These are phyloP conservation scores for Timema cristinae DNA, from an alignment of 2,888 invertebrate genomes.

Conservation along the genomic window DNA sequence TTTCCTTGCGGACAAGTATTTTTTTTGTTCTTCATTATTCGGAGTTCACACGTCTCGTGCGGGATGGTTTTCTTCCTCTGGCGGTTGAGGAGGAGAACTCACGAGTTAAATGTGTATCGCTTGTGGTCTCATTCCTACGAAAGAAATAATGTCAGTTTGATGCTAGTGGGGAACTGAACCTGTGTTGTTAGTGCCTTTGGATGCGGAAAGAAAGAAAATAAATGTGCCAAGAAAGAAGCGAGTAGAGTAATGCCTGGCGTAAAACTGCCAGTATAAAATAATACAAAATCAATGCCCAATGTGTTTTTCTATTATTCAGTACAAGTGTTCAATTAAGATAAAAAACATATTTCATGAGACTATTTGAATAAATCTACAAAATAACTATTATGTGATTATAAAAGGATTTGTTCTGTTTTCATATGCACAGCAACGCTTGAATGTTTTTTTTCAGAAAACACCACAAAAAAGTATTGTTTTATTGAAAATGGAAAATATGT, in stretches of 20 bases:
- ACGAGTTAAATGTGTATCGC: slow-evolving; percentile 14
- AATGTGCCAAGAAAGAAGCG: slow-evolving; percentile 29
- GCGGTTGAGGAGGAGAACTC: slow-evolving; percentile 17
- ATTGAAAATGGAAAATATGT: slow-evolving; percentile 16
- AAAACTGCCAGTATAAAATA: slow-evolving; percentile 7
- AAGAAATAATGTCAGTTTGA: slow-evolving; percentile 22
- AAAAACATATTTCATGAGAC: slow-evolving; percentile 8
- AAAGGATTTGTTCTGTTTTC: slow-evolving; percentile 26
- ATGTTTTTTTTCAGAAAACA: slow-evolving; percentile 8
- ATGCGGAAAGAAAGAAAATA: slow-evolving; percentile 18
- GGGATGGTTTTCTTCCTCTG: slow-evolving; percentile 18
- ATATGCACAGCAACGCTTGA: slow-evolving; percentile 25
- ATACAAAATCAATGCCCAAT: slow-evolving; percentile 2
- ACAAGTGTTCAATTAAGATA: slow-evolving; percentile 24
- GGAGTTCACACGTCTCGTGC: slow-evolving; percentile 16
- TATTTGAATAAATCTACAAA: slow-evolving; percentile 15
- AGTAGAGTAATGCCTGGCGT: slow-evolving; percentile 1
- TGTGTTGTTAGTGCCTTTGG: slow-evolving; percentile 29
- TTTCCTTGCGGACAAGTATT: slow-evolving; percentile 8
- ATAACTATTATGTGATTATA: slow-evolving; percentile 20
- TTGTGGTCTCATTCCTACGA: slow-evolving; percentile 28
- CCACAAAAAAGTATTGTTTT: slow-evolving; percentile 20
- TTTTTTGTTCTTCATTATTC: too few relatives aligned
- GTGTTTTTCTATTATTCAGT: slow-evolving; percentile 19
- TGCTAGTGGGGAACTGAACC: slow-evolving; percentile 17